Base-by-base conservation (phyloP, 2,888 invertebrate species). In the Pinctada fucata region DNA sequence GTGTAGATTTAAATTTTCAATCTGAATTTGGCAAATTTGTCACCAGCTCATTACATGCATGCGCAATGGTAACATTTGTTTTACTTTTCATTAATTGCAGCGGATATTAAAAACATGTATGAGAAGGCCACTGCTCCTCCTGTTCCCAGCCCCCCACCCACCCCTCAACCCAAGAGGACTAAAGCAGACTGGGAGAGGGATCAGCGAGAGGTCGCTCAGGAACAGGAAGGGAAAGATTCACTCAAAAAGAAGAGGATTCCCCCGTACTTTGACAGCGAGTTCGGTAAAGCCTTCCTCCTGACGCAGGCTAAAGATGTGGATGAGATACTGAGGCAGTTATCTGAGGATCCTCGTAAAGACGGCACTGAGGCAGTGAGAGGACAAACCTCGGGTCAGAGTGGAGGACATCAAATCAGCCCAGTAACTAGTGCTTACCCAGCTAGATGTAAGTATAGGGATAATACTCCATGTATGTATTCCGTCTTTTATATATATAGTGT, bases 201-300 rank as follows among this genome's bases (percentile, higher is more conserved):
- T 78, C 85, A 85, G 74, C 79, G 89, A 63, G 91, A 92, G 72
- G 63, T 88, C 31, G 82, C 83, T 16, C 88, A 91, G 80, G 91
- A 91, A 79, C 76, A 83, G 52, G 88, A 88, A 49, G 89, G 87
- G 2, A 83, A 87, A 45, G 76, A 83, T 2, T 85, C 88, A 8
- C 84, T 92, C 10, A 86, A 86, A 63, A 83, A 88, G n/a, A 88
- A 88, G 65, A 84, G 82, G 5, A 89, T 92, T 63, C 91, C 91
- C 13, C 85, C 86, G 47, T 92, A 92, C 81, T 92, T 92, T 85
- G 87, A 90, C 47, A 91, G 91, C 81, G 91, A 92, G 80, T 88
- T 92, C 71, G 92, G 92, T 5, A 91, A 91, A 79, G 89, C 91
- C 10, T 92, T 91, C 82, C 80, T 91, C 0, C 81, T 90, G 0